Evolutionary conservation across 2,797 vertebrate genomes (phyloP).

Genomic region (Rousettus madagascariensis): DNA sequence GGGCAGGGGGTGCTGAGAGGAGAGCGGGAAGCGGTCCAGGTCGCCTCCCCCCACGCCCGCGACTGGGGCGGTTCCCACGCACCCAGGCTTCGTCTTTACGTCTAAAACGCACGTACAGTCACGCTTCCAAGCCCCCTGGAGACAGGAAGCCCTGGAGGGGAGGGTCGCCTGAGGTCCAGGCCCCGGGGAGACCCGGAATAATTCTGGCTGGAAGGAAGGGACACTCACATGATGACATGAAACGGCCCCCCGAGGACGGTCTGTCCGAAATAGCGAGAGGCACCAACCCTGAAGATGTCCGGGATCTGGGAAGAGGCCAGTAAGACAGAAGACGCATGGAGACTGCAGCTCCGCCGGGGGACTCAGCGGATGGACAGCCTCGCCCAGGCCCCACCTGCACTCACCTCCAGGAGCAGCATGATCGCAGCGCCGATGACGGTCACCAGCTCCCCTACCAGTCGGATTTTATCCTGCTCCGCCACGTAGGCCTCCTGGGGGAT

Average conservation of each 20-base stretch:
- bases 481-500: conserved; percentile 92
- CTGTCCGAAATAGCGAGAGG: conserved; percentile 95
- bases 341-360: not conserved
- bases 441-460: conserved; percentile 93
- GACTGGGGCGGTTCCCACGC: not conserved
- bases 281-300: conserved; percentile 94
- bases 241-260: conserved; percentile 96
- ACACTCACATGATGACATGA: conserved; percentile 93
- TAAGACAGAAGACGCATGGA: not conserved
- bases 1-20: not conserved
- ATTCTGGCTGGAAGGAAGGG: not conserved
- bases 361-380: not conserved
- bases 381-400: not conserved
- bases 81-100: not conserved
- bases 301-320: conserved; percentile 88
- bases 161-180: not conserved
- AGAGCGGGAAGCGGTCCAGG: not conserved
- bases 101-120: not conserved
- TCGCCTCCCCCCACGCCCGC: not conserved
- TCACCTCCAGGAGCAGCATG: conserved; percentile 94
- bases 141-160: not conserved
- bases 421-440: conserved; percentile 91
- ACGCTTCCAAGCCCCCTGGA: not conserved
- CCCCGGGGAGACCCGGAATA: not conserved
- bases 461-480: conserved; percentile 88